Percentiles rank a stretch among this genome's conserved stretches.
These are phyloP conservation scores for Psittacula echo DNA, from an alignment of 2,797 vertebrate species.

Conservation along the genomic window DNA sequence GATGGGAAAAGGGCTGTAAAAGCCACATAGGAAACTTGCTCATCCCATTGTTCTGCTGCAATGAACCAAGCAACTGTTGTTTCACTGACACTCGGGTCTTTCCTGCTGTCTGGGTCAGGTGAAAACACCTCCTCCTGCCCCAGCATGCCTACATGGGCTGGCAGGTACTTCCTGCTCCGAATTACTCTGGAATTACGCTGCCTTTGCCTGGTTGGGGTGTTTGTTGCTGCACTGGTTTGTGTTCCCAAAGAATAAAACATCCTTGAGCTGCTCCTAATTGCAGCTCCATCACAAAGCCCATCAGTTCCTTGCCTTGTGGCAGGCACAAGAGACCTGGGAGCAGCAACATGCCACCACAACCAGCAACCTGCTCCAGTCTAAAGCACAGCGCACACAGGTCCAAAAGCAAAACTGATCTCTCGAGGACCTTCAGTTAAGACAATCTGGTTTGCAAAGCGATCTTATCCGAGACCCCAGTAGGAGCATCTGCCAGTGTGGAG, in stretches of 20 bases:
- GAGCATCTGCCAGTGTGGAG: conserved; percentile 76
- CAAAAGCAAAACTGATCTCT: neutral
- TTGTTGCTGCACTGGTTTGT: neutral
- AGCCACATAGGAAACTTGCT: neutral
- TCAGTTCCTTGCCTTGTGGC: neutral
- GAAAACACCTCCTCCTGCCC: neutral
- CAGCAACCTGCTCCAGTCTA: neutral
- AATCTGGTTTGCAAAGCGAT: conserved; percentile 69
- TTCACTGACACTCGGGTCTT: neutral
- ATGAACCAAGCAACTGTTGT: rapidly evolving
- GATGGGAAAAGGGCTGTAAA: neutral
- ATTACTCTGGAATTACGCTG: neutral
- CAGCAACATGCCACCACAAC: neutral
- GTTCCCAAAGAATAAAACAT: neutral
- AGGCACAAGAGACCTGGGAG: neutral
- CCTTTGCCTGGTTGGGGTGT: neutral
- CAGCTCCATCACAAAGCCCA: neutral
- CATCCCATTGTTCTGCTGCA: neutral
- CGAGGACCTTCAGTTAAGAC: neutral
- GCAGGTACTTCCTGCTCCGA: neutral
- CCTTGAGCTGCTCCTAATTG: neutral
- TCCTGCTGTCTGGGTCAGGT: neutral
- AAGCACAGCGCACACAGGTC: neutral
- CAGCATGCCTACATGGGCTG: rapidly evolving
- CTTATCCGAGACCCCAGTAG: conserved; percentile 51